These are phyloP conservation scores for Pampus argenteus DNA, from an alignment of 2,797 vertebrate species.

Conservation along the genomic window DNA sequence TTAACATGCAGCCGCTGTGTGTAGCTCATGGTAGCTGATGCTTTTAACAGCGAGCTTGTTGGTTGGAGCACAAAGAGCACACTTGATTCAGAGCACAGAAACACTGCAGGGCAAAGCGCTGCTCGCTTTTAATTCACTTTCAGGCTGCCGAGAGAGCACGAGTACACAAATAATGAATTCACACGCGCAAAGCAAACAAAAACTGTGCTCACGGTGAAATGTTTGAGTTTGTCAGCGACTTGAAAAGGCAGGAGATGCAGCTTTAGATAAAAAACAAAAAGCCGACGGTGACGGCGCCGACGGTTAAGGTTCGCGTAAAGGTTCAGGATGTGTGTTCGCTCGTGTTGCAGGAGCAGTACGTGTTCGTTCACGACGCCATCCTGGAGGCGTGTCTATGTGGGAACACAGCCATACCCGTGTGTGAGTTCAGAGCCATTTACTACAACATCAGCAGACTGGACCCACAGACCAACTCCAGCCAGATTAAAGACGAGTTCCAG, in stretches of 20 bases:
- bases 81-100: conserved; percentile 49
- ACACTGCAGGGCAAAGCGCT: conserved; percentile 25
- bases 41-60: conserved; percentile 40
- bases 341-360: conserved; percentile 92
- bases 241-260: conserved; percentile 4
- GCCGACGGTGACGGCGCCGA: no score
- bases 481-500: conserved; percentile 99
- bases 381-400: conserved; percentile 97
- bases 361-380: conserved; percentile 98
- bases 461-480: conserved; percentile 98
- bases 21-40: conserved; percentile 33
- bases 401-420: conserved; percentile 97
- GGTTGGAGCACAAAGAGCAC: conserved; percentile 53
- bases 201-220: not conserved
- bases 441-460: conserved; percentile 98
- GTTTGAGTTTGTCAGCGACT: conserved; percentile 18
- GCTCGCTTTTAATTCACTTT: conserved; percentile 30
- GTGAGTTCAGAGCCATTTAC: conserved; percentile 95
- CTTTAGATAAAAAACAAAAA: no score
- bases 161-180: conserved; percentile 10
- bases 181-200: conserved; percentile 12
- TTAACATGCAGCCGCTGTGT: conserved; percentile 43
- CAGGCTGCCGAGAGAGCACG: not conserved
- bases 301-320: no score
- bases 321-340: no score